Evolutionary conservation across 2,888 invertebrate species (phyloP), one percentile per base, ranked within the genome.

Genomic region (Anagyrus pseudococci): DNA sequence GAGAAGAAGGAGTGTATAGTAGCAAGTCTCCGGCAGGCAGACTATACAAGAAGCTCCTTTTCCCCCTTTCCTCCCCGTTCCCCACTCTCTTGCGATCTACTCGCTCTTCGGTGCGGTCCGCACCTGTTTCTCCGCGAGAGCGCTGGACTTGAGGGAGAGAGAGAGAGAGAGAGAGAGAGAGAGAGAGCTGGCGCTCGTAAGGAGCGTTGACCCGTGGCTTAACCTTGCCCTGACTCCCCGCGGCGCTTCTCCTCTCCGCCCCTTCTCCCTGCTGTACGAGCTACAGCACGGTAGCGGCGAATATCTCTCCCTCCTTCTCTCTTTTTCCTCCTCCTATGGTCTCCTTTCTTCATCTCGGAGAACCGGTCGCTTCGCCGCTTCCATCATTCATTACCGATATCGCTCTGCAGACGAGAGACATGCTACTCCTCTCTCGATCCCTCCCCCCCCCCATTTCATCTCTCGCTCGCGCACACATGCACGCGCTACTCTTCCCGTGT

Each of bases 181-280:
- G 23, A 22, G 46, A 46, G 46, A 37, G 23, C 46, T 22, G 29
- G 29, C 17, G 29, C 29, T 26, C 48, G 46, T 59, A 63, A 61
- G 53, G 67, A 67, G 62, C 67, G 49, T 62, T 67, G 67, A 67
- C 67, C 64, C 57, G 67, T 67, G 58, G 67, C 64, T 67, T 67
- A 67, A 67, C 67, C 64, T 67, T 67, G 64, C 62, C 26, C 52
- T n/a, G n/a, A n/a, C n/a, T n/a, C 58, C 57, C 53, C 41, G 48
- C 40, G 54, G 17, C 23, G 20, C 33, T 49, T 40, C 52, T 55
- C 47, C 25, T 47, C n/a, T n/a, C n/a, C 58, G 44, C 23, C 15
- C 37, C 44, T 48, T 49, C 55, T 50, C 43, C 44, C 33, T 15
- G 33, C 15, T 37, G 29, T 29, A 10, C 10, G 29, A 7, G 29